Evolutionary conservation across 2,888 invertebrate genomes (phyloP).

Genomic region (Latrodectus hesperus): DNA sequence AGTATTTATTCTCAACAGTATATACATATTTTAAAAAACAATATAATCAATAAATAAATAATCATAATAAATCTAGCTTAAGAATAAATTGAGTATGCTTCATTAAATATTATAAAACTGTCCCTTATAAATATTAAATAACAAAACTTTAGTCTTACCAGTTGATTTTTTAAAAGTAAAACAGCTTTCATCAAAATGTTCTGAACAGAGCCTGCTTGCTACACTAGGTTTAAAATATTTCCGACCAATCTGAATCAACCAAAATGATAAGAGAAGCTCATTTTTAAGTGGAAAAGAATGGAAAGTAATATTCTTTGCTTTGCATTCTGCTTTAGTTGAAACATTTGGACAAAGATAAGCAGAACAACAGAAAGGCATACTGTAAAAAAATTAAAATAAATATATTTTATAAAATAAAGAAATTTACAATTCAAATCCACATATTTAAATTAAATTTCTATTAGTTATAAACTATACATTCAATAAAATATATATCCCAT

Average conservation of each 20-base stretch:
- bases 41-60: too few species aligned
- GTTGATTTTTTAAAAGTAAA: neutral
- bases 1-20: too few species aligned
- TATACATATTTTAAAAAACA: too few species aligned
- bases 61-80: too few species aligned
- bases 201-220: neutral
- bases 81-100: too few species aligned
- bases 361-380: neutral
- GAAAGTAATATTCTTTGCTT: constrained; percentile 1
- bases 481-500: neutral
- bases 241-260: neutral
- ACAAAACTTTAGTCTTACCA: neutral
- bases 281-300: constrained; percentile 1
- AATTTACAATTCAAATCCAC: neutral
- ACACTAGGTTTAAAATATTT: neutral
- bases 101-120: neutral
- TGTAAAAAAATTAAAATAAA: neutral
- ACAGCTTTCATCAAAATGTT: neutral
- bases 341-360: neutral
- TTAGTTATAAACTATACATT: neutral
- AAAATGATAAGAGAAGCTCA: neutral
- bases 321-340: neutral
- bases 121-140: neutral
- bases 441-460: too few species aligned
- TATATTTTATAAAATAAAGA: neutral